Base-by-base conservation (phyloP, 2,113 vertebrate genomes). In the Pitta sordida region DNA sequence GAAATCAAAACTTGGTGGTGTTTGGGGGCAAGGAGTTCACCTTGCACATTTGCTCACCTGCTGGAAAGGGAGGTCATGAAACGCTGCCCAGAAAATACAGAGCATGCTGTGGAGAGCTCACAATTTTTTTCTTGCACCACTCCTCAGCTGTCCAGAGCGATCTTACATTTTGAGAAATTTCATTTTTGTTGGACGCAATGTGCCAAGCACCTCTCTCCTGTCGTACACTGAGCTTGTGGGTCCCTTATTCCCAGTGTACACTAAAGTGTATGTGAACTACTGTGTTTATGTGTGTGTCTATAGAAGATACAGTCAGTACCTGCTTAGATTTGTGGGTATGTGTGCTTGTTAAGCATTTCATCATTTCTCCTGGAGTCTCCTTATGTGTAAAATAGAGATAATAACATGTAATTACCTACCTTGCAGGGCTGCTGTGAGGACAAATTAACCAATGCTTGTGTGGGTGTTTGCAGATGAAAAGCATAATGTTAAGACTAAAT, bases 371-470 rank as follows among this genome's bases (percentile, higher is more conserved):
- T 75, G 30, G 85, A 85, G 91, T 94, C 91, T 88, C 91, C 93
- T 87, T 94, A 77, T 86, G 70, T 93, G 75, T 88, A 88, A 96
- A 96, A 94, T 60, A 68, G 68, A 85, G 75, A 91, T 95, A 94
- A 96, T 96, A 94, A 95, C 59, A 86, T 7, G 26, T 94, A 96
- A 96, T 96, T 96, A 91, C 89, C 86, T 91, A 92, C 81, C 93
- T 94, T 88, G 78, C 94, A 91, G 82, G 78, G 87, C 89, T 96
- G 87, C 88, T 95, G 87, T 96, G 90, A 95, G 95, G 94, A 94
- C 94, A 94, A 96, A 95, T 96, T 95, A 95, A 96, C 94, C 91
- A 95, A 77, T 81, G 91, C 84, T 92, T 94, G 82, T 93, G 94
- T 83, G 79, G 94, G 87, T 94, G 91, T 94, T 88, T 74, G 59